Evolutionary conservation across 1,140 invertebrate species (phyloP), one percentile per base, ranked within the genome.

Genomic region (Aphelinus certus): DNA sequence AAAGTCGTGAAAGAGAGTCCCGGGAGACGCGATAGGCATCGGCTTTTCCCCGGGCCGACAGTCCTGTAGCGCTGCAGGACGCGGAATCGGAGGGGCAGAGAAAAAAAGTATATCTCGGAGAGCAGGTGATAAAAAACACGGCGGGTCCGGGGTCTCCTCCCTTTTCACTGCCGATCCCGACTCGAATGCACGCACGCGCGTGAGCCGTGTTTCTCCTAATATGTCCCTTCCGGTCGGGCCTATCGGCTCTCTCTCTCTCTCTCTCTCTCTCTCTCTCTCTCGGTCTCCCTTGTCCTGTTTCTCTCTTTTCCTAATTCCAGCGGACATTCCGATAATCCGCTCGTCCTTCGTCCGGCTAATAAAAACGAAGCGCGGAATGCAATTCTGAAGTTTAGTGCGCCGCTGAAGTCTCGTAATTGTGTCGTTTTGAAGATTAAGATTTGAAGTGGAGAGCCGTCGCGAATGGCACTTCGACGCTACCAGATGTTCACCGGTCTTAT

Each of bases 101-200:
- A 60, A 60, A 60, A 60, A 42, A 60, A 43, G 58, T 60, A 4
- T 43, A 10, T 6, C 9, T 46, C 2, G 48, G 10, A 56, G 72
- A 57, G n/a, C 55, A 69, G n/a, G 43, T 76, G 71, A 74, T 71
- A 76, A 74, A 73, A 73, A 73, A 63, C 48, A 47, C 62, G 10
- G 26, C 26, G 26, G 26, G 26, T 26, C 26, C 0, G 26, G 26
- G 26, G 26, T 53, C 49, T 53, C 48, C 65, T 66, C 58, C 62
- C 43, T 48, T 67, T 58, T 43, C 45, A 7, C 51, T 61, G 26
- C 43, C 53, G 43, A 7, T 58, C 26, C 42, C n/a, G 53, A n/a
- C 62, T 3, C 7, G 56, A 53, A 53, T 10, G 61, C 42, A 48
- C 69, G 5, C 26, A 26, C 70, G 56, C 49, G 42, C 48, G n/a